phyloP scores from a whole-genome alignment of 2,888 invertebrate genomes.

The Drosophila nr. fundita region DNA sequence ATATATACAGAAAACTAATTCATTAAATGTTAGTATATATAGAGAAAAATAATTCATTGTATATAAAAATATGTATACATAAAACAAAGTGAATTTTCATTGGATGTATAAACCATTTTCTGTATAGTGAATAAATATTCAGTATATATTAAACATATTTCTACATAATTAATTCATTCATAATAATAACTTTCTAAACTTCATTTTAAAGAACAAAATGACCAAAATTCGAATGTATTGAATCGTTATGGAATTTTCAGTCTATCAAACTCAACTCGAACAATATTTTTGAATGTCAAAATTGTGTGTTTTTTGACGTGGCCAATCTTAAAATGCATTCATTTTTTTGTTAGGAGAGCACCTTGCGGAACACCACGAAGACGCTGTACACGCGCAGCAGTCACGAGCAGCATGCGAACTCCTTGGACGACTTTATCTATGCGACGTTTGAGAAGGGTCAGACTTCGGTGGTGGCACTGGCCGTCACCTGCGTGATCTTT shows the following conservation, averaged over 20 bases:
- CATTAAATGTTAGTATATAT: not conserved
- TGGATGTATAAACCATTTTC: not conserved
- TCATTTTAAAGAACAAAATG: too few relatives aligned
- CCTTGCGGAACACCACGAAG: conserved; percentile 88
- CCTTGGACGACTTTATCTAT: conserved; percentile 76
- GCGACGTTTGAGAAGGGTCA: conserved; percentile 81
- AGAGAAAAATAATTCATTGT: not conserved
- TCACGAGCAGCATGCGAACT: conserved; percentile 83
- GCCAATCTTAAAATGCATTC: not conserved
- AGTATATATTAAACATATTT: not conserved
- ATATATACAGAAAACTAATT: not conserved
- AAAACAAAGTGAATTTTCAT: not conserved
- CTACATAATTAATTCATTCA: not conserved
- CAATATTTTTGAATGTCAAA: not conserved
- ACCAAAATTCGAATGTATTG: not conserved
- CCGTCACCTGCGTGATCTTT: conserved; percentile 90
- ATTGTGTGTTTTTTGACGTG: not conserved
- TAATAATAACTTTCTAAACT: not conserved
- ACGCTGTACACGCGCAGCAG: conserved; percentile 88
- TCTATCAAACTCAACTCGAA: not conserved
- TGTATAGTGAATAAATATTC: not conserved
- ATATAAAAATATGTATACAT: not conserved
- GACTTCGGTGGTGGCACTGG: conserved; percentile 84
- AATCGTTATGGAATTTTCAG: not conserved
- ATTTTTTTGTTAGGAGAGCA: conserved; percentile 77